Evolutionary conservation across 2,888 invertebrate species (phyloP).

Genomic region (Volucella inanis): DNA sequence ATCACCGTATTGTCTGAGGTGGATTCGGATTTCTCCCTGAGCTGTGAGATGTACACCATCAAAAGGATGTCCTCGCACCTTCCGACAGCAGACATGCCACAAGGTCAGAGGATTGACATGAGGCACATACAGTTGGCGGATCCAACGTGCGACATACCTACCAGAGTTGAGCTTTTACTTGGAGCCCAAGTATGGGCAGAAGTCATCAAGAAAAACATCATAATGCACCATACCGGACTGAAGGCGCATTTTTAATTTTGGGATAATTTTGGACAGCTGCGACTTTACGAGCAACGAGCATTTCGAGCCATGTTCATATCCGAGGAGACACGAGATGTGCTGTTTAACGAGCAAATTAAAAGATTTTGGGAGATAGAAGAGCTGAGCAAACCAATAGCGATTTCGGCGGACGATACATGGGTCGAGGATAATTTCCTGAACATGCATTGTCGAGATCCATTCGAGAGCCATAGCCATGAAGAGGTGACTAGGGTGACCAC

Average conservation of each 20-base stretch:
- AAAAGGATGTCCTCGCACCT: too few relatives aligned
- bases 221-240: constrained; percentile 9
- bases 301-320: background rate
- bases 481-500: too few relatives aligned
- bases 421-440: constrained; percentile 18
- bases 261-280: constrained; percentile 5
- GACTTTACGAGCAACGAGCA: background rate
- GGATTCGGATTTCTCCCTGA: too few relatives aligned
- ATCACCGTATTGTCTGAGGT: too few relatives aligned
- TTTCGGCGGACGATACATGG: constrained; percentile 23
- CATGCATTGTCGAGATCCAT: constrained; percentile 11
- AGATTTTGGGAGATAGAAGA: too few relatives aligned
- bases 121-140: background rate
- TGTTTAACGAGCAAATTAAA: constrained; percentile 7
- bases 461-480: constrained; percentile 7
- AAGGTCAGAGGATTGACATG: too few relatives aligned
- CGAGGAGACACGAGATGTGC: background rate
- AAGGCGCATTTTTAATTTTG: constrained; percentile 10
- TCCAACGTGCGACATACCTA: background rate
- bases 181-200: constrained; percentile 30
- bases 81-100: background rate
- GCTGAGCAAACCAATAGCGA: background rate
- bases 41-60: too few relatives aligned
- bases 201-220: constrained; percentile 15
- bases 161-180: too few relatives aligned